phyloP scores from a whole-genome alignment of 2,888 invertebrate species.

The Gasteruption jaculator region DNA sequence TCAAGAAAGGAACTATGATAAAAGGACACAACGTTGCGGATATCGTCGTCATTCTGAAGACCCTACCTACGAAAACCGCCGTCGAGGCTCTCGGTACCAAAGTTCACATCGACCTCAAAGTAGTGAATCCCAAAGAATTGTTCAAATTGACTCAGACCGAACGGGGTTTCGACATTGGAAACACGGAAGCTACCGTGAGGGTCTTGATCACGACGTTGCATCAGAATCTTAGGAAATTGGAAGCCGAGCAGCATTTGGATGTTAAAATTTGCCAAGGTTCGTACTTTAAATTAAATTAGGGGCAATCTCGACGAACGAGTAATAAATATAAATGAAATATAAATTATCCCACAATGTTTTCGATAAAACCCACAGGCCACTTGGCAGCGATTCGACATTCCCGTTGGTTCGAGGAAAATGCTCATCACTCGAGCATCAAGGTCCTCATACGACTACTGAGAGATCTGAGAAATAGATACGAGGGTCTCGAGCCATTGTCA shows the following conservation, averaged over 20 bases:
- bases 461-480: conserved; percentile 85
- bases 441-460: conserved; percentile 89
- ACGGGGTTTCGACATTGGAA: conserved; percentile 85
- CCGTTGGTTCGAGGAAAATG: conserved; percentile 98
- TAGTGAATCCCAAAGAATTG: conserved; percentile 61
- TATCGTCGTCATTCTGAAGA: conserved; percentile 94
- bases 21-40: conserved; percentile 94
- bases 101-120: conserved; percentile 80
- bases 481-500: conserved; percentile 84
- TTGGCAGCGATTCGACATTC: conserved; percentile 92
- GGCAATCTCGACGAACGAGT: background rate
- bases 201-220: conserved; percentile 92
- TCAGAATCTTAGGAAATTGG: conserved; percentile 88
- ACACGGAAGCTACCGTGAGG: conserved; percentile 79
- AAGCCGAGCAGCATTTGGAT: conserved; percentile 76
- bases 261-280: conserved; percentile 56
- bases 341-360: background rate
- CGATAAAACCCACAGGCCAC: conserved; percentile 58
- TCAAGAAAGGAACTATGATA: conserved; percentile 97
- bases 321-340: background rate
- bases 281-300: no score
- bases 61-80: conserved; percentile 92
- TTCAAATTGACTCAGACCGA: conserved; percentile 59
- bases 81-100: conserved; percentile 89
- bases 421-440: conserved; percentile 94